These are phyloP conservation scores for Orchestes rusci DNA, from an alignment of 2,888 invertebrate genomes.

Conservation along the genomic window DNA sequence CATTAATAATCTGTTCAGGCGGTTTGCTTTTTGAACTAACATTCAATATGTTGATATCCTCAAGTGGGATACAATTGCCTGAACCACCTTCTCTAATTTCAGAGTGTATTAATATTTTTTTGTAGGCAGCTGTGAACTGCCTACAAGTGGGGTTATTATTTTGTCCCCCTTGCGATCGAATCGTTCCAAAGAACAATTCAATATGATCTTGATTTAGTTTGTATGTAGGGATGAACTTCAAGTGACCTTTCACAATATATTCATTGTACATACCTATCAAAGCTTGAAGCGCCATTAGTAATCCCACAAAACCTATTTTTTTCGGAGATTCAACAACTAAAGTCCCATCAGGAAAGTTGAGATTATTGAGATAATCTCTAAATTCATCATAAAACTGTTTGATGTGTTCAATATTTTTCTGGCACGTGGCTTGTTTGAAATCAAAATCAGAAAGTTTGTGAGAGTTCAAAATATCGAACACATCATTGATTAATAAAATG, in stretches of 20 bases:
- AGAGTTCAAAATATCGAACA: conserved; percentile 18
- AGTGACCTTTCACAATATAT: background rate
- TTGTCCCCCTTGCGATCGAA: conserved; percentile 15
- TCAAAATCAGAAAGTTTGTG: conserved; percentile 15
- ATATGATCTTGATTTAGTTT: conserved; percentile 24
- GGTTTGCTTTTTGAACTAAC: conserved; percentile 13
- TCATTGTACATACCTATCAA: conserved; percentile 2
- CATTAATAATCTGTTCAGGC: conserved; percentile 16
- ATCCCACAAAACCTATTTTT: conserved; percentile 16
- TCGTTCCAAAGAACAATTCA: conserved; percentile 7
- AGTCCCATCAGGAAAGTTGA: too few relatives aligned
- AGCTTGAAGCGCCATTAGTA: background rate
- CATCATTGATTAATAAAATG: conserved; percentile 13
- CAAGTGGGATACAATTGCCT: conserved; percentile 16
- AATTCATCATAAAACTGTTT: too few relatives aligned
- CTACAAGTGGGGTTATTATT: conserved; percentile 22
- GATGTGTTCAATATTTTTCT: too few relatives aligned
- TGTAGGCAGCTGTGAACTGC: conserved; percentile 22
- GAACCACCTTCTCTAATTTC: conserved; percentile 13
- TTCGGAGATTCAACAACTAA: too few relatives aligned
- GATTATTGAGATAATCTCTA: too few relatives aligned
- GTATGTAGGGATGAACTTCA: conserved; percentile 14
- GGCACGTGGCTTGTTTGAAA: conserved; percentile 12
- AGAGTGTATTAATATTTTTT: conserved; percentile 15
- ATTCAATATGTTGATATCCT: conserved; percentile 19